phyloP scores from a whole-genome alignment of 2,888 invertebrate genomes.

The Philaethria dido region DNA sequence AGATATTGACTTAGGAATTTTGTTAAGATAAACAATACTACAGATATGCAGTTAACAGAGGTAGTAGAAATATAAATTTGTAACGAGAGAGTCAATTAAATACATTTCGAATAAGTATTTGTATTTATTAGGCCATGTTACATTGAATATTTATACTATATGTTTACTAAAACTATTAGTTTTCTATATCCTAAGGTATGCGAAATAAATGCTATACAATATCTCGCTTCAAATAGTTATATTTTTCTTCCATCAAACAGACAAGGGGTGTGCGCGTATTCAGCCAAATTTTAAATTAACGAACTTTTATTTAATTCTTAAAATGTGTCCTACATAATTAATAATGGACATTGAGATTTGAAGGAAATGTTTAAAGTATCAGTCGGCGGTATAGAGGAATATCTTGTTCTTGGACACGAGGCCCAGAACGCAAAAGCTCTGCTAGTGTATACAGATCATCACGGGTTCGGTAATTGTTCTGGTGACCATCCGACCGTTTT shows the following conservation, averaged over 20 bases:
- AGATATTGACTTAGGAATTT: conserved; percentile 1
- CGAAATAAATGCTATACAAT: conserved; percentile 77
- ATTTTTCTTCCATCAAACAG: conserved; percentile 51
- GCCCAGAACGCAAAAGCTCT: conserved; percentile 82
- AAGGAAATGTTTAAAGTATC: conserved; percentile 77
- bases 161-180: conserved; percentile 52
- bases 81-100: conserved; percentile 26
- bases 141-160: conserved; percentile 43
- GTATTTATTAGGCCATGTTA: conserved; percentile 58
- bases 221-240: conserved; percentile 58
- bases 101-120: conserved; percentile 30
- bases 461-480: conserved; percentile 75
- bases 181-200: conserved; percentile 67
- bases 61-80: conserved; percentile 51
- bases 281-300: conserved; percentile 32
- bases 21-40: conserved; percentile 41
- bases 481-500: conserved; percentile 78
- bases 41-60: conserved; percentile 65
- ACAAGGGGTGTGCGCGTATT: conserved; percentile 42
- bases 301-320: conserved; percentile 24
- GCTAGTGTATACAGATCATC: conserved; percentile 85
- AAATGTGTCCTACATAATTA: conserved; percentile 33
- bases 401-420: conserved; percentile 81
- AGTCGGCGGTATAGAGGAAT: conserved; percentile 85
- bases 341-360: conserved; percentile 44